A percentile compares a stretch with the other conserved stretches of the same genome.
Evolutionary conservation across 2,888 invertebrate species (phyloP).

Genomic region (Drosophila acutilabella): DNA sequence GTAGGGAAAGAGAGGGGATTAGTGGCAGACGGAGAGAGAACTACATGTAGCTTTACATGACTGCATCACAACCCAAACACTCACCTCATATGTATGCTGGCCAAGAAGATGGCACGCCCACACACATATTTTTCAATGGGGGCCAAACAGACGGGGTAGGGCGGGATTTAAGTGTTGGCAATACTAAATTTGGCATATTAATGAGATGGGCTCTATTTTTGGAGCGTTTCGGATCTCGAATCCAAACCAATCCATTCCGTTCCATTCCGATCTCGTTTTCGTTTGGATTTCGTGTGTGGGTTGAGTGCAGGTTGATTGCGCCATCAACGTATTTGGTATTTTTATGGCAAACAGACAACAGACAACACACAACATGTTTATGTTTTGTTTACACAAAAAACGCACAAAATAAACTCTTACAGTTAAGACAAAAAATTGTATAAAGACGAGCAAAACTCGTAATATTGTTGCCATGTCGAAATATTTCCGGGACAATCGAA

Average conservation of each 20-base stretch:
- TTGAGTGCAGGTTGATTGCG: slow-evolving; percentile 57
- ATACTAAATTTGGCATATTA: slow-evolving; percentile 71
- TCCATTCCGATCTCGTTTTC: slow-evolving; percentile 40
- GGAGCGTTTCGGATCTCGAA: slow-evolving; percentile 40
- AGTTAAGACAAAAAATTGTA: slow-evolving; percentile 21
- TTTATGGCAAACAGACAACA: slow-evolving; percentile 62
- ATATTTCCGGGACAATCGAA: slow-evolving; percentile 58
- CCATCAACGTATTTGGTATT: slow-evolving; percentile 63
- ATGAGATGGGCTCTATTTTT: slow-evolving; percentile 69
- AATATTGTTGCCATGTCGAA: slow-evolving; percentile 50
- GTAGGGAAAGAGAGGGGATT: background rate
- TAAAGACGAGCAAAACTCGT: slow-evolving; percentile 6
- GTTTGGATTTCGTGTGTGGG: slow-evolving; percentile 23
- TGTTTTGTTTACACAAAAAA: slow-evolving; percentile 66
- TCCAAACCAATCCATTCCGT: slow-evolving; percentile 6
- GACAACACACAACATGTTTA: slow-evolving; percentile 42
- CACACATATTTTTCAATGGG: background rate
- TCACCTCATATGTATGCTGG: slow-evolving; percentile 46
- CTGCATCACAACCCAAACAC: slow-evolving; percentile 50
- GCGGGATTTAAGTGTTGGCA: slow-evolving; percentile 34
- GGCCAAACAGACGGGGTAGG: background rate
- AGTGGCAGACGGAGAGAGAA: background rate
- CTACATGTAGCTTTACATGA: slow-evolving; percentile 68
- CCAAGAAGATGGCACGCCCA: slow-evolving; percentile 50
- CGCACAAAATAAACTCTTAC: background rate